Conservation (phyloP, 2,888 invertebrate genomes). For the Melanostoma mellinum region DNA sequence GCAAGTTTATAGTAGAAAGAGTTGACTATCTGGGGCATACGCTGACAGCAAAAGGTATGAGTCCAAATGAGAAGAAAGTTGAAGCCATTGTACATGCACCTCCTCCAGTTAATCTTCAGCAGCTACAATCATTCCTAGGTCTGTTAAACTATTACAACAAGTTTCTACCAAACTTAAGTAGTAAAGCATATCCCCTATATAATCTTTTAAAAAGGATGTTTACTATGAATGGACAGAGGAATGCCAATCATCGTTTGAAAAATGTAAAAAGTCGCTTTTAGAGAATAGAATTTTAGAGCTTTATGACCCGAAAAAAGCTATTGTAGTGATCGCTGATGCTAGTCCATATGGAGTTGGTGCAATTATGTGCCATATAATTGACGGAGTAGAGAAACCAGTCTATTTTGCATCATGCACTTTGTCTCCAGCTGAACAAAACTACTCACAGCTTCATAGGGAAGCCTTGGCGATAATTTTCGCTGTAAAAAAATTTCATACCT, state of each 20-base stretch:
- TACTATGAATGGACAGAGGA: not conserved
- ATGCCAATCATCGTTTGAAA: not conserved
- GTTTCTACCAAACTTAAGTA: not conserved
- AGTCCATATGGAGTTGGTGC: constrained; percentile 44
- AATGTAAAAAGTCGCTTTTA: not conserved
- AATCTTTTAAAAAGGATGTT: not conserved
- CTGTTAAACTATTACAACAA: constrained; percentile 5
- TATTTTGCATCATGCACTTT: constrained; percentile 54
- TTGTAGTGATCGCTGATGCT: constrained; percentile 40
- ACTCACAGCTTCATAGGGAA: constrained; percentile 76
- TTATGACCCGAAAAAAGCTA: constrained; percentile 38
- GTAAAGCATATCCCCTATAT: not conserved
- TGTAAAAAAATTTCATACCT: constrained; percentile 79
- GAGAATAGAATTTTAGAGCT: not conserved
- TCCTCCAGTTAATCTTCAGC: constrained; percentile 1
- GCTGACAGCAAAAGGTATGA: constrained; percentile 8
- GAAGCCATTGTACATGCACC: not conserved
- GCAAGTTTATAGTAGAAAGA: not conserved
- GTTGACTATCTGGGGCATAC: constrained; percentile 12
- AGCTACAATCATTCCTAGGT: constrained; percentile 5
- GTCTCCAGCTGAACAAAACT: constrained; percentile 62
- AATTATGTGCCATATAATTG: constrained; percentile 45
- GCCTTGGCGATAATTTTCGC: constrained; percentile 79
- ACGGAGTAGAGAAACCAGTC: constrained; percentile 56
- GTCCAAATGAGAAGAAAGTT: constrained; percentile 11